These are phyloP conservation scores for Hemaris fuciformis DNA, from an alignment of 2,888 invertebrate genomes.

Conservation along the genomic window DNA sequence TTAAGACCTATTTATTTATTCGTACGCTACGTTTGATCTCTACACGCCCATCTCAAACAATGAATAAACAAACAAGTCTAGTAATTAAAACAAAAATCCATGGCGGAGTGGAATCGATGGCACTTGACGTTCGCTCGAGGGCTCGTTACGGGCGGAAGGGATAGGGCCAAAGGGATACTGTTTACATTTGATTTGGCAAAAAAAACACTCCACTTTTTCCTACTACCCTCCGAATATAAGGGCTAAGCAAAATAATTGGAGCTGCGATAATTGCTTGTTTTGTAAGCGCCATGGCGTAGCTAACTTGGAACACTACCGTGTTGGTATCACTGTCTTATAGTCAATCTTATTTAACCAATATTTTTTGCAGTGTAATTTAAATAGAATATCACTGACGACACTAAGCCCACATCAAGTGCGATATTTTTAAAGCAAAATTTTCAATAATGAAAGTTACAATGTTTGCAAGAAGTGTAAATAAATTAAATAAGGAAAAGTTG, in stretches of 20 bases:
- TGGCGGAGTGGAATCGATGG: slow-evolving; percentile 18
- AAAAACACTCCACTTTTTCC: not conserved
- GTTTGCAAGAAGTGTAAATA: no score
- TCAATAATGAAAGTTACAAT: no score
- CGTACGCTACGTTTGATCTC: not conserved
- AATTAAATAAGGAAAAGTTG: no score
- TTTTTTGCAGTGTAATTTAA: no score
- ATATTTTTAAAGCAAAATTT: no score
- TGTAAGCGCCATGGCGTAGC: no score
- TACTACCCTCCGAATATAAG: not conserved
- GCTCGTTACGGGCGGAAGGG: not conserved
- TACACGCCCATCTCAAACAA: not conserved
- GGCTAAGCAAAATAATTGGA: not conserved
- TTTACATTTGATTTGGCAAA: not conserved
- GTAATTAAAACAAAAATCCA: slow-evolving; percentile 3
- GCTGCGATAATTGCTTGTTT: not conserved
- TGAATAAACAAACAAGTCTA: not conserved
- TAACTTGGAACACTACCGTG: no score
- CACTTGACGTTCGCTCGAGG: not conserved
- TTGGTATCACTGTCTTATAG: no score
- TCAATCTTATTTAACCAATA: no score
- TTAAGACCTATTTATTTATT: no score
- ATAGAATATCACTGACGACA: no score
- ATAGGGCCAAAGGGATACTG: not conserved
- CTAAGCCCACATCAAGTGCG: no score